Evolutionary conservation across 2,888 invertebrate genomes (phyloP).

Genomic region (Tanypteryx hageni): DNA sequence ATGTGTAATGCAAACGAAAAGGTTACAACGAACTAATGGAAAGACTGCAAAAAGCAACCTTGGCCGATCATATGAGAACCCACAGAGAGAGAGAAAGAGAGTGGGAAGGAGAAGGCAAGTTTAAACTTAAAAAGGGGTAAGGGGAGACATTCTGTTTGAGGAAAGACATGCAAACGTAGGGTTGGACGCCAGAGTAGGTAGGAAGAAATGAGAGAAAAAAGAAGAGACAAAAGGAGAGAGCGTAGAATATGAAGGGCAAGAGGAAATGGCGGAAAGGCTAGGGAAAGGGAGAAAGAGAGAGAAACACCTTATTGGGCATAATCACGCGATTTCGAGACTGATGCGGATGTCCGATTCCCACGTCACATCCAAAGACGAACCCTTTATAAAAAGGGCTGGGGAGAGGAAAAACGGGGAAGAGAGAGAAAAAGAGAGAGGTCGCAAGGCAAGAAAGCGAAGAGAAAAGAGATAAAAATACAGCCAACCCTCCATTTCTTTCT

Average conservation of each 20-base stretch:
- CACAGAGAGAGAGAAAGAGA: neutral
- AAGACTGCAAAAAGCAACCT: neutral
- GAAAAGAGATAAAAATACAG: neutral
- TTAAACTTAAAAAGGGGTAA: neutral
- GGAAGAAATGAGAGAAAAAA: neutral
- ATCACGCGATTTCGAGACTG: slow-evolving; percentile 45
- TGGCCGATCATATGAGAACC: neutral
- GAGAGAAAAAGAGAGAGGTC: neutral
- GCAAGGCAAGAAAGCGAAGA: neutral
- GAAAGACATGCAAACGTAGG: neutral
- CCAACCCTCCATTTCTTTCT: neutral
- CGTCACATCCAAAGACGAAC: slow-evolving; percentile 43
- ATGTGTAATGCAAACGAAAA: too few relatives aligned
- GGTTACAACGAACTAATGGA: neutral
- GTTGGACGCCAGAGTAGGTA: too few relatives aligned
- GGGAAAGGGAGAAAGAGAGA: neutral
- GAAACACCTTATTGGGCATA: slow-evolving; percentile 34
- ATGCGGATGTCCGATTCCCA: slow-evolving; percentile 48
- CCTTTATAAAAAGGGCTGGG: neutral
- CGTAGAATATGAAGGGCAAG: neutral
- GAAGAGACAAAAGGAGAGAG: neutral
- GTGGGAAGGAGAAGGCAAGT: neutral
- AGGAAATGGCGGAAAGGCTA: slow-evolving; percentile 1
- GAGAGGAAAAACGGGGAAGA: neutral
- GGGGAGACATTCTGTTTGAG: neutral